These are phyloP conservation scores for Fopius arisanus DNA, from an alignment of 1,140 invertebrate species.

Conservation along the genomic window DNA sequence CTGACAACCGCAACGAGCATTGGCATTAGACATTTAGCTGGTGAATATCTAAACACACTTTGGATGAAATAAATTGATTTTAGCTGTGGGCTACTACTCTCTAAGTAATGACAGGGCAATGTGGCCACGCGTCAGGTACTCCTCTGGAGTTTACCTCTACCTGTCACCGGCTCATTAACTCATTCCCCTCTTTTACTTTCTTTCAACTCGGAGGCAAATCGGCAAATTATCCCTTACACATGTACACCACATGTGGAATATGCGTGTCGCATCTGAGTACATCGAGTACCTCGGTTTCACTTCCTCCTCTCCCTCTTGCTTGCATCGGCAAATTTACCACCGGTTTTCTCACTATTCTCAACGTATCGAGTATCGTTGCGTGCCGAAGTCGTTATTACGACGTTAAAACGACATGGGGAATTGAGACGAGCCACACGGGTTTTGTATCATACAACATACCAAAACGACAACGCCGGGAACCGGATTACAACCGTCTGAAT, in stretches of 20 bases:
- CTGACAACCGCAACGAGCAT: background rate
- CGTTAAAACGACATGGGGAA: slow-evolving; percentile 25
- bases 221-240: background rate
- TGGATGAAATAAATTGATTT: background rate
- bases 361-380: slow-evolving; percentile 26
- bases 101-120: background rate
- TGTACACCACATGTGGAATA: background rate
- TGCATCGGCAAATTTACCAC: background rate
- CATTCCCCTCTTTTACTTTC: slow-evolving; percentile 10
- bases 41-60: background rate
- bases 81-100: background rate
- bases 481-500: slow-evolving; percentile 25
- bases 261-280: slow-evolving; percentile 21
- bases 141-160: background rate
- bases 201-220: slow-evolving; percentile 8
- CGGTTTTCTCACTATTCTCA: background rate
- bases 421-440: slow-evolving; percentile 9
- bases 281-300: slow-evolving; percentile 22
- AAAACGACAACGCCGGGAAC: background rate
- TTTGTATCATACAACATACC: background rate
- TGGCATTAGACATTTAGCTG: background rate
- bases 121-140: slow-evolving; percentile 16
- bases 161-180: slow-evolving; percentile 32
- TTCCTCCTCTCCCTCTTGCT: slow-evolving; percentile 17
- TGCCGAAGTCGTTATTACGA: slow-evolving; percentile 31